Evolutionary conservation across 2,797 vertebrate species (phyloP).

Genomic region (Arnoldichthys spilopterus): DNA sequence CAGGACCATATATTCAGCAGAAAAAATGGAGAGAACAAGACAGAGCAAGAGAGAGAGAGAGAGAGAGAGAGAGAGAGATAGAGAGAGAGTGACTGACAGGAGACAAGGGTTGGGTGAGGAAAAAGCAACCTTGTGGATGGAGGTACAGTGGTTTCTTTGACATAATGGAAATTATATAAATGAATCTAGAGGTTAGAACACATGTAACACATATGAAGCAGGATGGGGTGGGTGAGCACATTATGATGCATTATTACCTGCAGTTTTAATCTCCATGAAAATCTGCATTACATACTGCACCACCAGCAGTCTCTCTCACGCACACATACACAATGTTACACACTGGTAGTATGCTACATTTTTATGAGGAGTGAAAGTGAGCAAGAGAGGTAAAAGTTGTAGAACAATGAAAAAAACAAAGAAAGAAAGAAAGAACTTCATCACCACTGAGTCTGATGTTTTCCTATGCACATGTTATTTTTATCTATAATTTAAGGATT

Average conservation of each 20-base stretch:
- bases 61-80: background rate
- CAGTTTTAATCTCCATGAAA: conserved; percentile 13
- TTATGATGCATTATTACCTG: conserved; percentile 14
- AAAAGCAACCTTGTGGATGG: background rate
- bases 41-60: background rate
- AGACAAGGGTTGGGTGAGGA: conserved; percentile 11
- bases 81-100: conserved; percentile 10
- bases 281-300: conserved; percentile 9
- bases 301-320: background rate
- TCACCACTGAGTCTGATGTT: background rate
- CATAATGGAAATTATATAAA: conserved; percentile 44
- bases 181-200: conserved; percentile 2
- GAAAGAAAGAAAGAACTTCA: background rate
- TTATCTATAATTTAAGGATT: too few species aligned
- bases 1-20: conserved; percentile 41
- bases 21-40: conserved; percentile 13
- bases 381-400: background rate
- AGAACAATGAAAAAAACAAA: background rate
- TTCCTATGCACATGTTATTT: too few species aligned
- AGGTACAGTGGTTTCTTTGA: background rate
- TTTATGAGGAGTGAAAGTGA: background rate
- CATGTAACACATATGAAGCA: too few species aligned
- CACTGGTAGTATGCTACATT: background rate
- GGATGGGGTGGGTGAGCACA: background rate
- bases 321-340: conserved; percentile 14